Conservation (phyloP, 2,113 vertebrate genomes). For the Chlamydotis undulata region DNA sequence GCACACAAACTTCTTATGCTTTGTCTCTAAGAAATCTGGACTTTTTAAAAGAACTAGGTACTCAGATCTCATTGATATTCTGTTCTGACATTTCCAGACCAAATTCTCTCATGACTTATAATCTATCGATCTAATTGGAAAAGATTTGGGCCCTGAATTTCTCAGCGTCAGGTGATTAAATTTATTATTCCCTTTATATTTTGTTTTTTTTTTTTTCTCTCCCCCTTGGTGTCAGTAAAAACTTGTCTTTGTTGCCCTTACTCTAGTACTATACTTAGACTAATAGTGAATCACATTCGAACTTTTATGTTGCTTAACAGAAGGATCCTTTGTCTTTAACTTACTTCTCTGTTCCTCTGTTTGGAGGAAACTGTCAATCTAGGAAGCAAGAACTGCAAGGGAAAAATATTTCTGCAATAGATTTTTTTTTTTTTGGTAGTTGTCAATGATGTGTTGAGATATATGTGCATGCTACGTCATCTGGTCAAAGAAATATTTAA, state of each 20-base stretch:
- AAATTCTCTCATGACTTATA: not conserved
- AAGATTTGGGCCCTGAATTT: not conserved
- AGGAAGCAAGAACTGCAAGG: not conserved
- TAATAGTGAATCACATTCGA: conserved; percentile 16
- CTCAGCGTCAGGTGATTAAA: not conserved
- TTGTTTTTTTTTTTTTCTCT: not conserved
- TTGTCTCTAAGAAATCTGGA: not conserved
- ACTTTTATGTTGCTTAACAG: not conserved
- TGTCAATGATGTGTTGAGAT: not conserved
- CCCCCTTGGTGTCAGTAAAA: not conserved
- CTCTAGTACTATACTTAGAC: not conserved
- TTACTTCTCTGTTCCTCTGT: not conserved
- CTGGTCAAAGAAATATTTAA: not conserved
- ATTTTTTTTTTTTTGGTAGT: not conserved
- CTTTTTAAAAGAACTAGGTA: not conserved
- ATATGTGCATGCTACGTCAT: not conserved
- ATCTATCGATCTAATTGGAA: not conserved
- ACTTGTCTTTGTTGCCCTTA: not conserved
- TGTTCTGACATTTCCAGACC: not conserved
- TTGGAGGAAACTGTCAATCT: not conserved
- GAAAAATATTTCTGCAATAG: not conserved
- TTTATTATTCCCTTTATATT: not conserved
- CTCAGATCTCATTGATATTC: not conserved
- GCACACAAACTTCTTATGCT: not conserved
- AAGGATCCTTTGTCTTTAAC: not conserved